These are phyloP conservation scores for Proteles cristata DNA, from an alignment of 2,113 vertebrate genomes.

Conservation along the genomic window DNA sequence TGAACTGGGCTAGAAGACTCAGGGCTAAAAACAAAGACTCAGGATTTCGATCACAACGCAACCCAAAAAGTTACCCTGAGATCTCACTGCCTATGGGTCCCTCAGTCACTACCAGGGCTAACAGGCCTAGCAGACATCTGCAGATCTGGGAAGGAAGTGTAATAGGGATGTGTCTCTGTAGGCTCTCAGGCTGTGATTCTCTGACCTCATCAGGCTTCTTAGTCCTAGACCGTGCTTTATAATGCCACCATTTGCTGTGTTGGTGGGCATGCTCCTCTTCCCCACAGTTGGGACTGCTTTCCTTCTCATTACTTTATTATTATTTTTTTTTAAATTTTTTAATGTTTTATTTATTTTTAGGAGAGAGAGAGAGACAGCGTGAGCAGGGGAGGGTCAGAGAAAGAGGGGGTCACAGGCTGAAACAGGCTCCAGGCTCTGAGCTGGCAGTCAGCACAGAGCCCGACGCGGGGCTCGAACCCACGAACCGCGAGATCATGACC, in stretches of 20 bases:
- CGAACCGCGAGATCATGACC: too few species aligned
- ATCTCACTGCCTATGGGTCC: not conserved
- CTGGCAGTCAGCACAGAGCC: too few species aligned
- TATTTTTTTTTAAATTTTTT: too few species aligned
- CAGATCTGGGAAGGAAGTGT: not conserved
- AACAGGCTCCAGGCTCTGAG: too few species aligned
- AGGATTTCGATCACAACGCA: not conserved
- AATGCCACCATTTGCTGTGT: not conserved
- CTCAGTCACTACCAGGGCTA: not conserved
- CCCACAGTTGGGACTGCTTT: not conserved
- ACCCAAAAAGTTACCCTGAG: not conserved
- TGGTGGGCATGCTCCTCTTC: accelerated
- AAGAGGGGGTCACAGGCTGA: too few species aligned
- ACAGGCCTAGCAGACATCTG: not conserved
- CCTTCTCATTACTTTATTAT: not conserved
- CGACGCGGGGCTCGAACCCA: too few species aligned
- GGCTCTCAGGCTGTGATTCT: too few species aligned
- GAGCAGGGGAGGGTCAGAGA: too few species aligned
- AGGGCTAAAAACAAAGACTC: not conserved
- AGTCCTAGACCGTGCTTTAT: not conserved
- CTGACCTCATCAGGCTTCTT: too few species aligned
- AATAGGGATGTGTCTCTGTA: not conserved
- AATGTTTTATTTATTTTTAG: too few species aligned
- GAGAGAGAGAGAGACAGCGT: too few species aligned
- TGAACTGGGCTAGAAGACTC: not conserved